Percentiles rank a stretch among this genome's conserved stretches.
Evolutionary conservation across 2,888 invertebrate species (phyloP).

Genomic region (Tethea ocularis): DNA sequence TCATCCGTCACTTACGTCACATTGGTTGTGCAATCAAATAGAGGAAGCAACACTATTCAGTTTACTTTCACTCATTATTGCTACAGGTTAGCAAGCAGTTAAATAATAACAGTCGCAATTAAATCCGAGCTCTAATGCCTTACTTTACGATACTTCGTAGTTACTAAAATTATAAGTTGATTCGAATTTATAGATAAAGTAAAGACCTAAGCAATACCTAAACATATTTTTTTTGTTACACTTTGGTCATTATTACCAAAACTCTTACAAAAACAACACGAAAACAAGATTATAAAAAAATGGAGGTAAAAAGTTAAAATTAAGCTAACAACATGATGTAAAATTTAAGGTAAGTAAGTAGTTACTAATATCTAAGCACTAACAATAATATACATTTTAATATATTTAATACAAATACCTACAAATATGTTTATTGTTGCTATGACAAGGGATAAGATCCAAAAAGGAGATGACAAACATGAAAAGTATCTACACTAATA

Average conservation of each 20-base stretch:
- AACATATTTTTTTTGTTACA: no score
- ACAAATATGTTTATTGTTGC: no score
- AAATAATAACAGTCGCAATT: constrained; percentile 41
- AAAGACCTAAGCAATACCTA: not conserved
- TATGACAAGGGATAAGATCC: no score
- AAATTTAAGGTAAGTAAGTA: no score
- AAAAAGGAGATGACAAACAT: no score
- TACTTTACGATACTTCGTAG: constrained; percentile 4
- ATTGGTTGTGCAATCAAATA: constrained; percentile 52
- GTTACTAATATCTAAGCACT: not conserved
- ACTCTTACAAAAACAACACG: not conserved
- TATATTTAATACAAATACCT: no score
- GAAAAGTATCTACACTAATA: no score
- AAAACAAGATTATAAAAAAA: constrained; percentile 7
- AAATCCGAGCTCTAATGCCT: constrained; percentile 13
- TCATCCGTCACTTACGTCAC: constrained; percentile 55
- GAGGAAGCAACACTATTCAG: constrained; percentile 53
- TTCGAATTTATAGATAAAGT: not conserved
- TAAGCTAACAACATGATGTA: not conserved
- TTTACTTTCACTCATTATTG: constrained; percentile 56
- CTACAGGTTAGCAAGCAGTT: constrained; percentile 38
- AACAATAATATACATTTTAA: no score
- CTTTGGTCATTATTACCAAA: not conserved
- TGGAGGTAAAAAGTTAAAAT: not conserved
- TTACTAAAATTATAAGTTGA: constrained; percentile 11